phyloP scores from a whole-genome alignment of 2,888 invertebrate species.

The Temnothorax ravouxi region DNA sequence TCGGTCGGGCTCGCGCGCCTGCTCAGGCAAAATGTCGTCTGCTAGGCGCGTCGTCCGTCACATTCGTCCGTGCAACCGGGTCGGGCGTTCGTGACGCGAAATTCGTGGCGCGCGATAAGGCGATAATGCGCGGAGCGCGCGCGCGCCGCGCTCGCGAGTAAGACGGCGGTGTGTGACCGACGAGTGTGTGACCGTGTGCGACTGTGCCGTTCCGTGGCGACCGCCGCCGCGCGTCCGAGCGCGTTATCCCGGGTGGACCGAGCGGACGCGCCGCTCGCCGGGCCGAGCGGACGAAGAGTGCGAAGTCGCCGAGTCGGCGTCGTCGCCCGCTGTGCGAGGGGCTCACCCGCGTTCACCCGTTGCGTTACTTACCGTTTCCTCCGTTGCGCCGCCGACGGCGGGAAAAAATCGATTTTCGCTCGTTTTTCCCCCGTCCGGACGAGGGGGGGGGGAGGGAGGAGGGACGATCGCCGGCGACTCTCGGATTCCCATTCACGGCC shows the following conservation, averaged over 20 bases:
- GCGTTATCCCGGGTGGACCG: not conserved
- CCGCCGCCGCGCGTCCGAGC: not conserved
- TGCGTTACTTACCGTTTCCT: not conserved
- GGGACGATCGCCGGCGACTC: constrained; percentile 72
- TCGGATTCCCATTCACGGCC: too few species aligned
- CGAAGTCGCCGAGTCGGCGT: constrained; percentile 51
- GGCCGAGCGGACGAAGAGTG: constrained; percentile 1
- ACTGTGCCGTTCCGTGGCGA: not conserved
- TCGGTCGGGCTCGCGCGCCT: constrained; percentile 71
- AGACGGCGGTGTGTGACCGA: too few species aligned
- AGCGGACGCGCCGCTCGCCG: constrained; percentile 21
- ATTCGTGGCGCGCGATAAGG: constrained; percentile 78
- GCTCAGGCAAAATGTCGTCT: constrained; percentile 84
- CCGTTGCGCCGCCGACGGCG: constrained; percentile 60
- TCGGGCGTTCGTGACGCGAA: constrained; percentile 79
- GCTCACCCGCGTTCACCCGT: not conserved
- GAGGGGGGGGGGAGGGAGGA: too few species aligned
- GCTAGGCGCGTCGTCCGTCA: constrained; percentile 83
- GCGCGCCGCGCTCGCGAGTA: constrained; percentile 54
- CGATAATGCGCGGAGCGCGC: constrained; percentile 67
- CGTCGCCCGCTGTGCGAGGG: constrained; percentile 33
- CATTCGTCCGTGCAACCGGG: constrained; percentile 77
- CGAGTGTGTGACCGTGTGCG: too few species aligned
- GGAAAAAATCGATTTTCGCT: constrained; percentile 83
- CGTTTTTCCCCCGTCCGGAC: constrained; percentile 72